Evolutionary conservation across 2,113 vertebrate genomes (phyloP).

Genomic region (Micronycteris hirsuta): DNA sequence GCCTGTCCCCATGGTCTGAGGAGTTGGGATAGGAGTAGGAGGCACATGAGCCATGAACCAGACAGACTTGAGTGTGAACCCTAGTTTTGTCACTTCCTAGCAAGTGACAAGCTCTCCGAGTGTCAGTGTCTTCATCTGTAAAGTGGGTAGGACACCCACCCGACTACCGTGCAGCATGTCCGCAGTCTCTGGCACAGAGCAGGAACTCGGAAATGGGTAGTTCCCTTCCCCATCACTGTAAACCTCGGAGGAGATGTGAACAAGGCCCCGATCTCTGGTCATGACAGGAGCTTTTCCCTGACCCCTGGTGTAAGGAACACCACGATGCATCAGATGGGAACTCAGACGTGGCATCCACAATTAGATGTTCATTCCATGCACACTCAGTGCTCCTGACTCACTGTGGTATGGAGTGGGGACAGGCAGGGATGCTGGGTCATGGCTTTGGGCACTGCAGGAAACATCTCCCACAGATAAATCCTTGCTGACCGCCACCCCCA

Average conservation of each 20-base stretch:
- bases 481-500: too few relatives aligned
- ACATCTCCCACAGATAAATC: neutral
- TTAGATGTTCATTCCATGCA: accelerated
- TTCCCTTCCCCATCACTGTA: neutral
- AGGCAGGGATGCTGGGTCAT: accelerated
- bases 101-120: neutral
- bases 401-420: accelerated
- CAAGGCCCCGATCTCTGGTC: neutral
- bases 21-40: neutral
- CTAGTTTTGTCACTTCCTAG: neutral
- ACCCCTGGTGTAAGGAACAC: neutral
- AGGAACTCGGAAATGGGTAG: neutral
- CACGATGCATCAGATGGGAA: neutral
- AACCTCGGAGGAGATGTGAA: neutral
- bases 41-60: accelerated
- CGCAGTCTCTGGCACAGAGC: accelerated
- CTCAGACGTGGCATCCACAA: accelerated
- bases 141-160: neutral
- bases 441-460: neutral
- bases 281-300: neutral
- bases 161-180: accelerated
- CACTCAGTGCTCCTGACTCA: accelerated
- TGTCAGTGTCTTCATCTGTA: neutral
- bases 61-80: neutral
- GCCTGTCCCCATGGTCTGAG: neutral